Conservation (phyloP, 2,113 vertebrate species). For the Otocyon megalotis region DNA sequence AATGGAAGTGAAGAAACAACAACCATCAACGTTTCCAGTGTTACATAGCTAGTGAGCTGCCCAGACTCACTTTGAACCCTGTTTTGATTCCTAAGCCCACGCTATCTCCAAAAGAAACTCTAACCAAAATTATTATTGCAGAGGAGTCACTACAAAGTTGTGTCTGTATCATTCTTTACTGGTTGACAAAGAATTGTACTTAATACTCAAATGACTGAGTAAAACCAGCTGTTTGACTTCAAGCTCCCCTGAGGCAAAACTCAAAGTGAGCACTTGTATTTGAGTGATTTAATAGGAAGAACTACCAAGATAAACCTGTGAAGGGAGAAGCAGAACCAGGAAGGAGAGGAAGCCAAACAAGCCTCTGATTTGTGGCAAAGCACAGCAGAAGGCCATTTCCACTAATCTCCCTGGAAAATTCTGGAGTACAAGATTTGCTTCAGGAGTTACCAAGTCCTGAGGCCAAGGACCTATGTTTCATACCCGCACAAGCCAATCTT, state of each 20-base stretch:
- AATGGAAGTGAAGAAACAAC: background rate
- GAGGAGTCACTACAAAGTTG: background rate
- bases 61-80: background rate
- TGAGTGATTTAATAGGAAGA: background rate
- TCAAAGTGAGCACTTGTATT: background rate
- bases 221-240: background rate
- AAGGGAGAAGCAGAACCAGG: background rate
- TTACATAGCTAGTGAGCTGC: background rate
- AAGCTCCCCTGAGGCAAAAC: background rate
- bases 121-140: background rate
- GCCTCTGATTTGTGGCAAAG: background rate
- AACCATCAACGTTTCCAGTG: background rate
- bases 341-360: background rate
- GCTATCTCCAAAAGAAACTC: background rate
- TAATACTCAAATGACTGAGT: background rate
- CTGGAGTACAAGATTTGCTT: background rate
- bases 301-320: background rate
- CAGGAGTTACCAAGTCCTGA: background rate
- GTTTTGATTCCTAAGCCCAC: background rate
- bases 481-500: background rate
- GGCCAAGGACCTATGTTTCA: background rate
- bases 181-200: background rate
- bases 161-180: background rate
- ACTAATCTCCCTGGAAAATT: background rate
- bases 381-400: fast-evolving